Evolutionary conservation across 2,888 invertebrate species (phyloP).

Genomic region (Ophion ventricosus): DNA sequence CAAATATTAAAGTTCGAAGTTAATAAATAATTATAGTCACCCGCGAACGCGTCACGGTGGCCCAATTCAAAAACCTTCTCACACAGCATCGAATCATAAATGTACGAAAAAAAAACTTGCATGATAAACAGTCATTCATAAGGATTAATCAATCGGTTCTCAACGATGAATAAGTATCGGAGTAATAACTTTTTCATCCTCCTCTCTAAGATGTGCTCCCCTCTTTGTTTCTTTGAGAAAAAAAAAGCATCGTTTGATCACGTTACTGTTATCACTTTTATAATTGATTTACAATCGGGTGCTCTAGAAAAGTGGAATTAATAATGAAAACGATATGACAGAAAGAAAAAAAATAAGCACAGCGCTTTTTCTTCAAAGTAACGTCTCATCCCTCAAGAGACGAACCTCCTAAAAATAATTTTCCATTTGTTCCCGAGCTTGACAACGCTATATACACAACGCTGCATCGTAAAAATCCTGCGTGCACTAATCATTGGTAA

Average conservation of each 20-base stretch:
- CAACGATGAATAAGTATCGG: neutral
- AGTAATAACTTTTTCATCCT: neutral
- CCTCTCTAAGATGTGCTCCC: neutral
- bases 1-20: conserved; percentile 44
- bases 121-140: conserved; percentile 20
- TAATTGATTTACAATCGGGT: neutral
- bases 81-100: neutral
- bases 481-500: neutral
- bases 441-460: neutral
- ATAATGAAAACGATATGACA: neutral
- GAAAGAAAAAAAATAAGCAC: neutral
- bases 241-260: neutral
- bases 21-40: conserved; percentile 60
- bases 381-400: neutral
- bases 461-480: conserved; percentile 4
- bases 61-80: neutral
- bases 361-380: neutral
- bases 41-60: neutral
- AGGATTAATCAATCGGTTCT: conserved; percentile 1
- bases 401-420: neutral
- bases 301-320: neutral
- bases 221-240: conserved; percentile 5
- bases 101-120: conserved; percentile 4
- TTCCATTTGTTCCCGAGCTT: too few species aligned
- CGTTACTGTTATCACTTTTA: neutral